A percentile compares a stretch with the other conserved stretches of the same genome.
Evolutionary conservation across 2,113 vertebrate species (phyloP).

Genomic region (Melanerpes formicivorus): DNA sequence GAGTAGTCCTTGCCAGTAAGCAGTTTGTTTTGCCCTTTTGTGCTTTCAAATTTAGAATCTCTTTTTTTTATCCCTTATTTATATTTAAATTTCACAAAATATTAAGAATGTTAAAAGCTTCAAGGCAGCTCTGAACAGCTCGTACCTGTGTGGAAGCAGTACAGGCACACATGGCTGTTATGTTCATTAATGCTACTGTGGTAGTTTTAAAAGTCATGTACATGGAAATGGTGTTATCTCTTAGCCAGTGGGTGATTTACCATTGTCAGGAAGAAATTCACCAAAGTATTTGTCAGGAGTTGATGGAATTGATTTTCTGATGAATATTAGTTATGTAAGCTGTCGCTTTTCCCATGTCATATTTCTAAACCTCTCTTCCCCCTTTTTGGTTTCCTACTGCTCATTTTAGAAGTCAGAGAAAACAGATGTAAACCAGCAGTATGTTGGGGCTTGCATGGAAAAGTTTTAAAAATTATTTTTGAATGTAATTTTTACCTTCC

Average conservation of each 20-base stretch:
- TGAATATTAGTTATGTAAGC: constrained; percentile 15
- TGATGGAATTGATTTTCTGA: not conserved
- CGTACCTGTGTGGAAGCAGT: constrained; percentile 8
- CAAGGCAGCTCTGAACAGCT: not conserved
- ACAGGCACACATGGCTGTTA: not conserved
- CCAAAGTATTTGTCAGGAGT: not conserved
- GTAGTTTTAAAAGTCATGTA: not conserved
- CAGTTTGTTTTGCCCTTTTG: not conserved
- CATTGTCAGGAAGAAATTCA: not conserved
- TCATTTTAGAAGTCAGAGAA: not conserved
- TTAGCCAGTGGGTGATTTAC: not conserved
- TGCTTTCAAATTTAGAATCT: not conserved
- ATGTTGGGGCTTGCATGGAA: not conserved
- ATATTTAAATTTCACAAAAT: constrained; percentile 16
- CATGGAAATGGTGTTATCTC: not conserved
- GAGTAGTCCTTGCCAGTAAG: not conserved
- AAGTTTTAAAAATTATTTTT: not conserved
- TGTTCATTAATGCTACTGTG: not conserved
- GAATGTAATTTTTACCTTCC: not conserved
- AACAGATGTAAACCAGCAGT: not conserved
- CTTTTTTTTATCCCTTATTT: not conserved
- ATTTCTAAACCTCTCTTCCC: not conserved
- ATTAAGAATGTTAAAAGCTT: not conserved
- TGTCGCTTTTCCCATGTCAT: not conserved
- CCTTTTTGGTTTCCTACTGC: not conserved